phyloP scores from a whole-genome alignment of 2,888 invertebrate species.

The Alloscopus bannaensis region DNA sequence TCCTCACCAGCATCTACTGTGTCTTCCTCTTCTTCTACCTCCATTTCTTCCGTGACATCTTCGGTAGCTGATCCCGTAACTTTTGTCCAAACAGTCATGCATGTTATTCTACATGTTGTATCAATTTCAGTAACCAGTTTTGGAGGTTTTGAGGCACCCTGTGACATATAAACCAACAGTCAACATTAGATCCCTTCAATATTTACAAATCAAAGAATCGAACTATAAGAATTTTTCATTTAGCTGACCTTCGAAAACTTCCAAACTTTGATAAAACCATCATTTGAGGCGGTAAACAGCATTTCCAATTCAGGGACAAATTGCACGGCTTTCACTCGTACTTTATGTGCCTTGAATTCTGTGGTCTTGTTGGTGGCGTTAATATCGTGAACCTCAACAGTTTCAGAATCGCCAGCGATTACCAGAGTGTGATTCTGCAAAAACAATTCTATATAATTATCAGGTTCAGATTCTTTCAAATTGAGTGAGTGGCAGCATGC shows the following conservation, averaged over 20 bases:
- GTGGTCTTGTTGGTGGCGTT: slow-evolving; percentile 60
- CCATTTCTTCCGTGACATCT: slow-evolving; percentile 24
- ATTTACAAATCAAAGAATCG: background rate
- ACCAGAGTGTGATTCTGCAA: slow-evolving; percentile 79
- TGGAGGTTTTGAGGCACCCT: slow-evolving; percentile 74
- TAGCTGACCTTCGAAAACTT: slow-evolving; percentile 74
- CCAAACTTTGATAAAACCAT: slow-evolving; percentile 88
- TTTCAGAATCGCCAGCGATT: slow-evolving; percentile 86
- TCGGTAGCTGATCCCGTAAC: background rate
- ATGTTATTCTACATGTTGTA: slow-evolving; percentile 85
- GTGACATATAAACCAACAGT: slow-evolving; percentile 12
- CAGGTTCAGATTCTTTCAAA: slow-evolving; percentile 5
- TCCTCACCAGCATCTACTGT: too few species aligned
- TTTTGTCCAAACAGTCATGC: slow-evolving; percentile 78
- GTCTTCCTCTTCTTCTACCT: slow-evolving; percentile 44
- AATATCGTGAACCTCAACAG: slow-evolving; percentile 76
- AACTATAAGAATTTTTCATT: background rate
- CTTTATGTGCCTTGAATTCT: slow-evolving; percentile 72
- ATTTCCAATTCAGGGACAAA: slow-evolving; percentile 61
- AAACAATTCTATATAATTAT: slow-evolving; percentile 32
- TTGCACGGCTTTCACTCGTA: slow-evolving; percentile 71
- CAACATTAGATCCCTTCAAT: background rate
- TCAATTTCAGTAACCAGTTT: slow-evolving; percentile 79
- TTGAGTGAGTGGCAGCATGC: background rate
- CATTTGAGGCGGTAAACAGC: slow-evolving; percentile 82